Evolutionary conservation across 2,113 vertebrate genomes (phyloP).

Genomic region (Hippolais icterina): DNA sequence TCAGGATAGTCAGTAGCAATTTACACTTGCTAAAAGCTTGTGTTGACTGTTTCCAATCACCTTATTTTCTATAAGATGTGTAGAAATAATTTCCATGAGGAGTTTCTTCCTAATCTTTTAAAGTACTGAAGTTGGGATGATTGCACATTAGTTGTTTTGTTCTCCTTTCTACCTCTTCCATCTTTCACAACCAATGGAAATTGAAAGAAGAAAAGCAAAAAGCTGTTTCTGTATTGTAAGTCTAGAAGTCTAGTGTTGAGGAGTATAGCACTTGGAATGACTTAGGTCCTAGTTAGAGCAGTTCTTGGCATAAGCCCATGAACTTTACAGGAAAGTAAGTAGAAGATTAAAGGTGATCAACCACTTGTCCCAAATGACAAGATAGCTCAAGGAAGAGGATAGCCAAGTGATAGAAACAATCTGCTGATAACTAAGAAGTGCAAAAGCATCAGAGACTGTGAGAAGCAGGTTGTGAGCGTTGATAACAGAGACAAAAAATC

Average conservation of each 20-base stretch:
- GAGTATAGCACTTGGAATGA: neutral
- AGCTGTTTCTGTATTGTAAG: neutral
- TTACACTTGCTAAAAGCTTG: neutral
- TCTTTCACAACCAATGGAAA: neutral
- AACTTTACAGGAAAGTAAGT: neutral
- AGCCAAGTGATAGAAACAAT: neutral
- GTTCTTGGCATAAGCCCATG: neutral
- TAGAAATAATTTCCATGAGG: neutral
- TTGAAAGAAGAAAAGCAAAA: neutral
- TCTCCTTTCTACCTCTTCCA: neutral
- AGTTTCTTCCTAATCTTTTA: neutral
- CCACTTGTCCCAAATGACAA: neutral
- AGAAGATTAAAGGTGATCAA: neutral
- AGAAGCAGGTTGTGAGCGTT: neutral
- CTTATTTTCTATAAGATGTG: neutral
- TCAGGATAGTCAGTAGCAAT: neutral
- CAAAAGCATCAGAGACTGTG: neutral
- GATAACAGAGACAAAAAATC: neutral
- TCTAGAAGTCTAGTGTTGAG: neutral
- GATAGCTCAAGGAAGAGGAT: neutral
- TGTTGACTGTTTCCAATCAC: neutral
- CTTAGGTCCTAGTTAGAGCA: neutral
- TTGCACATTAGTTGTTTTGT: neutral
- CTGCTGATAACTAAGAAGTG: neutral
- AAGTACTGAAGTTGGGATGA: neutral